phyloP scores from a whole-genome alignment of 92 coral and sea anemone species.

The Plumapathes pennacea region DNA sequence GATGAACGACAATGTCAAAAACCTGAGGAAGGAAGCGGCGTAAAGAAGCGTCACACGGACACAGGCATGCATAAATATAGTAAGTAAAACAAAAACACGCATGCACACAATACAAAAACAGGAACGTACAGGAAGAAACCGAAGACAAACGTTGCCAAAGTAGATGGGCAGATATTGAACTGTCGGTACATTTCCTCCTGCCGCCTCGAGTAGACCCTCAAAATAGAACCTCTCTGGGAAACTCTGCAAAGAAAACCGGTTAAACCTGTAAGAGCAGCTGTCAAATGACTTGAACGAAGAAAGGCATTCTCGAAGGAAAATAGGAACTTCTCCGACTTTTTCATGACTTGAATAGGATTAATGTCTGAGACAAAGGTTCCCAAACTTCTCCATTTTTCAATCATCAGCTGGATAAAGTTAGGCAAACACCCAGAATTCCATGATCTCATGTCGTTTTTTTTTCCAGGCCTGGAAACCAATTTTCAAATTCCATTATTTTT shows the following conservation, averaged over 20 bases:
- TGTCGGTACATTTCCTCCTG: constrained; percentile 76
- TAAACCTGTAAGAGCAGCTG: no score
- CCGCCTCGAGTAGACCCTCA: constrained; percentile 89
- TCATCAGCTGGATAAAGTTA: no score
- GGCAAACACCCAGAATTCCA: no score
- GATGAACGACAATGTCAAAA: constrained; percentile 95
- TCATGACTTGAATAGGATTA: no score
- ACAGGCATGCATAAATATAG: background rate
- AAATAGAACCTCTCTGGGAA: constrained; percentile 93
- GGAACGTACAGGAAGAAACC: constrained; percentile 91
- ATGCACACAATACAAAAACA: background rate
- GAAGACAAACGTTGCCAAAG: constrained; percentile 93
- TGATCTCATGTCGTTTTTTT: no score
- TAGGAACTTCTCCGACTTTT: no score
- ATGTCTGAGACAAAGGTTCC: no score
- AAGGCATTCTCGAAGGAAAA: no score
- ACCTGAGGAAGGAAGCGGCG: constrained; percentile 51
- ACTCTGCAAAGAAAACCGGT: constrained; percentile 59
- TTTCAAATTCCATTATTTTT: no score
- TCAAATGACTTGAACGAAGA: no score
- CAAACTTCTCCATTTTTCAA: no score
- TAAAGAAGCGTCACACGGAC: background rate
- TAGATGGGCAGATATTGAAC: constrained; percentile 89
- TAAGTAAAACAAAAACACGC: background rate
- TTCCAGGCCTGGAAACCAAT: no score